phyloP scores from a whole-genome alignment of 2,113 vertebrate species.

The Rhinolophus ferrumequinum region DNA sequence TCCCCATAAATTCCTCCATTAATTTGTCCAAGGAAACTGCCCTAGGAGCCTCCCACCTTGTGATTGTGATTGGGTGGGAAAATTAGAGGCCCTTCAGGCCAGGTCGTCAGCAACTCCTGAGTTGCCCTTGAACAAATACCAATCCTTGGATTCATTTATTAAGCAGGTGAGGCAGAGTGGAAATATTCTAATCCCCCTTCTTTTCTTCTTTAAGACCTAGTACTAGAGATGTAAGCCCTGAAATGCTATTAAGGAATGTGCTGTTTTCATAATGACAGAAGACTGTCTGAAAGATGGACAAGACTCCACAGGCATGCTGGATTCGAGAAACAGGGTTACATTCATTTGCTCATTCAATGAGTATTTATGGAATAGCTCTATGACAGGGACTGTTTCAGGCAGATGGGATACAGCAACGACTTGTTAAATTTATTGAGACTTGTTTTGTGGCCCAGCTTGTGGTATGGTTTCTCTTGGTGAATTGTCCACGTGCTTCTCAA shows the following conservation, averaged over 20 bases:
- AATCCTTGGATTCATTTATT: not conserved
- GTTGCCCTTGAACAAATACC: conserved; percentile 21
- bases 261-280: not conserved
- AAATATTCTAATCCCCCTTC: not conserved
- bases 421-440: not conserved
- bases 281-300: not conserved
- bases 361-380: not conserved
- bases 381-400: not conserved
- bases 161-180: not conserved
- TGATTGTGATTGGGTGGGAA: not conserved
- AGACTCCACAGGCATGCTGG: not conserved
- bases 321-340: not conserved
- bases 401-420: not conserved
- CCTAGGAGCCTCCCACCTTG: not conserved
- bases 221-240: not conserved
- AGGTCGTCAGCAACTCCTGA: not conserved
- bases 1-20: not conserved
- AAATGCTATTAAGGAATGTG: not conserved
- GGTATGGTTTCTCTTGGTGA: not conserved
- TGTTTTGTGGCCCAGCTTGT: not conserved
- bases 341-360: not conserved
- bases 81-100: not conserved
- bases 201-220: not conserved
- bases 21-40: not conserved
- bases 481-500: not conserved